Conservation (phyloP, 2,888 invertebrate genomes). For the Brachycybe producta region DNA sequence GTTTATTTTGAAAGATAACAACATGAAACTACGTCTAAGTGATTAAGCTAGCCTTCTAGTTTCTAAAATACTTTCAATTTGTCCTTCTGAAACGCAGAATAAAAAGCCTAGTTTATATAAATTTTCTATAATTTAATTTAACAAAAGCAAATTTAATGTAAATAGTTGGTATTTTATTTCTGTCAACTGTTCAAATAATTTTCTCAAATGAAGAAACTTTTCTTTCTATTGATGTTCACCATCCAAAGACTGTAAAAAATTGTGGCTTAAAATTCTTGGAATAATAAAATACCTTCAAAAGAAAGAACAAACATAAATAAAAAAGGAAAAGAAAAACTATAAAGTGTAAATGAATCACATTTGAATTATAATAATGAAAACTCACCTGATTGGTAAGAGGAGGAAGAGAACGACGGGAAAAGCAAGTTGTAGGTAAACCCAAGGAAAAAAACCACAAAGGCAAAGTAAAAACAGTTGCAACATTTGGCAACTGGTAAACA, state of each 20-base stretch:
- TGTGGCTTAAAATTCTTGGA: background rate
- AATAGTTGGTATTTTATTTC: too few relatives aligned
- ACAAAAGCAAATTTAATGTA: too few relatives aligned
- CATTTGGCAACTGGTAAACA: constrained; percentile 37
- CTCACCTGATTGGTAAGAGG: constrained; percentile 34
- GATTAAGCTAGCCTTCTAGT: too few relatives aligned
- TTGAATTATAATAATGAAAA: background rate
- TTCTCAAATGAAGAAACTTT: too few relatives aligned
- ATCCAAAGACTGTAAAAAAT: constrained; percentile 1
- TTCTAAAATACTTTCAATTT: too few relatives aligned
- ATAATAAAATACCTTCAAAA: constrained; percentile 4
- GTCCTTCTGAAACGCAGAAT: too few relatives aligned
- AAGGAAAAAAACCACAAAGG: constrained; percentile 36
- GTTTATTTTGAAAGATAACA: too few relatives aligned
- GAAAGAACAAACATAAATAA: background rate
- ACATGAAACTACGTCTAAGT: too few relatives aligned
- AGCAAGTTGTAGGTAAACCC: constrained; percentile 45
- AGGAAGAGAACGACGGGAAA: constrained; percentile 41
- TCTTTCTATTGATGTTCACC: constrained; percentile 1
- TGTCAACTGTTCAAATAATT: too few relatives aligned
- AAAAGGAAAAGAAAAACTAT: background rate
- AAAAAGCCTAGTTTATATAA: too few relatives aligned
- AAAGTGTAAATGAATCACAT: too few relatives aligned
- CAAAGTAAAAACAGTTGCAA: constrained; percentile 35
- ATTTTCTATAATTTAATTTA: too few relatives aligned